Conservation (phyloP, 1,140 invertebrate genomes). For the Eumeta japonica region DNA sequence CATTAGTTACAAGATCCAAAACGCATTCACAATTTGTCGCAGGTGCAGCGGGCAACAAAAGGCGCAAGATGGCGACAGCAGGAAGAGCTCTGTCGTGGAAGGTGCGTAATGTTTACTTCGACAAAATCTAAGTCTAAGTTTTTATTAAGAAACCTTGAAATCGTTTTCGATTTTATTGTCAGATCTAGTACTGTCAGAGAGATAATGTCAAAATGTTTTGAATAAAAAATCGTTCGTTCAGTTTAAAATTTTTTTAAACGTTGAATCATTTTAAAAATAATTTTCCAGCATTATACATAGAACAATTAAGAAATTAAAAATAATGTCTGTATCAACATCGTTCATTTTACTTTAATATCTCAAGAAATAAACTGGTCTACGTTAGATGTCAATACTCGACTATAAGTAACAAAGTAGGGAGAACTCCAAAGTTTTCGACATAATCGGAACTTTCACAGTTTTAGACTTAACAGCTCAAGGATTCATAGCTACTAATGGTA, state of each 20-base stretch:
- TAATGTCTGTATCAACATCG: no score
- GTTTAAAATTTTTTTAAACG: no score
- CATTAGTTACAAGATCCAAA: neutral
- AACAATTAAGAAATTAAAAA: no score
- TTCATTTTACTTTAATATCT: no score
- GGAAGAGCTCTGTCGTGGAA: constrained; percentile 84
- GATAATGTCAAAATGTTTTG: neutral
- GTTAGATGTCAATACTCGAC: no score
- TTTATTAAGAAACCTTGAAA: neutral
- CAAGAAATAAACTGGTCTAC: no score
- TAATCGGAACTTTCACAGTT: neutral
- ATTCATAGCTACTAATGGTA: neutral
- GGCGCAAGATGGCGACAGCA: constrained; percentile 61
- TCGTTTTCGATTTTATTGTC: neutral
- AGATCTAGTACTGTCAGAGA: neutral
- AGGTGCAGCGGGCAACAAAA: constrained; percentile 53
- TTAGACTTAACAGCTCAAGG: neutral
- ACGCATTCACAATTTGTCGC: neutral
- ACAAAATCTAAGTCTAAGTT: neutral
- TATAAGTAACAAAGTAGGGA: no score
- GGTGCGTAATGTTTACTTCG: constrained; percentile 34
- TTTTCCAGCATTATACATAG: no score
- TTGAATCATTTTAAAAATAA: no score
- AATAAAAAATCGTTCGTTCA: neutral
- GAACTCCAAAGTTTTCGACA: no score